Evolutionary conservation across 1,140 invertebrate genomes (phyloP), one percentile per base, ranked within the genome.

Genomic region (Druon quercuslanigerum): DNA sequence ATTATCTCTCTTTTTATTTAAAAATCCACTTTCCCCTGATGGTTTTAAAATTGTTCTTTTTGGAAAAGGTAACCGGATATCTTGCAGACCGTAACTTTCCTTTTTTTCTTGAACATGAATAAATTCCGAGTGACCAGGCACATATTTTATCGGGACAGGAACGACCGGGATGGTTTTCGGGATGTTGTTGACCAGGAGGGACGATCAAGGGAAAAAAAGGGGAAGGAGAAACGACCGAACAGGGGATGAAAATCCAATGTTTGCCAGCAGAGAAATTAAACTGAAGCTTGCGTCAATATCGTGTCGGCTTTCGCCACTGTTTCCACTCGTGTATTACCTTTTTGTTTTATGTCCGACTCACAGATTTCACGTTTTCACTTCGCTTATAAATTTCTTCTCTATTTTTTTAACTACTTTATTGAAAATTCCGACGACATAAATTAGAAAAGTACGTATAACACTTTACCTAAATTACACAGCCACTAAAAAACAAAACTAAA

Each of bases 271-370:
- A 89, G 87, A 90, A 89, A 90, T 90, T 90, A 90, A 90, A 90
- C 87, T 84, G 89, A 86, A 87, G 88, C 88, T 90, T 89, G 86
- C 89, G 88, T 90, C 89, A 90, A 90, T 90, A 90, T 86, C 87
- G 82, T 80, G 85, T 87, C 88, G 87, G 88, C 89, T 88, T 90
- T 87, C 84, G 82, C 83, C 85, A 83, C 84, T 85, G 83, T 83
- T 84, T 76, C 82, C 77, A 72, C 73, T 11, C 79, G 77, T 82
- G 83, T 84, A 86, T 84, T 84, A 84, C 82, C 7, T 40, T 66
- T 87, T 88, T 85, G 77, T 83, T 83, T 77, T 78, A 79, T 74
- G 74, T 78, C 73, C 79, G 71, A 78, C 76, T 81, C 75, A 57
- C 84, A 73, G 79, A 82, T 83, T 83, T 83, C 71, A 78, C 77